Conservation (phyloP, 2,888 invertebrate genomes). For the Entomobrya proxima region DNA sequence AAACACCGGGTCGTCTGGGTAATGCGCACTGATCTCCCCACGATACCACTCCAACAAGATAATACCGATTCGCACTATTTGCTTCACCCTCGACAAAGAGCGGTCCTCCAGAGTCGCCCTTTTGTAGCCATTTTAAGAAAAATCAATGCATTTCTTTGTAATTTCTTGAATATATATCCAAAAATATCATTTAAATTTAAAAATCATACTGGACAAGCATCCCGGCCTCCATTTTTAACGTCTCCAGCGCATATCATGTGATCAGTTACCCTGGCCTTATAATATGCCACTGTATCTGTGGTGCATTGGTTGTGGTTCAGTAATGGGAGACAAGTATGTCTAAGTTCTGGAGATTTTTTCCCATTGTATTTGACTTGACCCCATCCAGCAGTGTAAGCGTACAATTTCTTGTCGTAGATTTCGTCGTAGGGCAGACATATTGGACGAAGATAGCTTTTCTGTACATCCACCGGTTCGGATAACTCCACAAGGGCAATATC, state of each 20-base stretch:
- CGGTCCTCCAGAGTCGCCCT: constrained; percentile 65
- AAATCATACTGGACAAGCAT: constrained; percentile 53
- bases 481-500: constrained; percentile 64
- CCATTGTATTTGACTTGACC: constrained; percentile 49
- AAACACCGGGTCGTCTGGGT: constrained; percentile 59
- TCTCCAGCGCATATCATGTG: constrained; percentile 69
- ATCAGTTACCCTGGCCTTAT: constrained; percentile 53
- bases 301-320: constrained; percentile 41
- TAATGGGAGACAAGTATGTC: constrained; percentile 60
- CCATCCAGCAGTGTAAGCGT: constrained; percentile 66
- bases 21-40: constrained; percentile 70
- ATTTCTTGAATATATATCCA: background rate
- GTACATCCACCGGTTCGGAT: constrained; percentile 54
- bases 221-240: constrained; percentile 52
- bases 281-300: constrained; percentile 37
- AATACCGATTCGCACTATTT: constrained; percentile 20
- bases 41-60: constrained; percentile 69
- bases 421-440: constrained; percentile 63
- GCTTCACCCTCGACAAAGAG: constrained; percentile 53
- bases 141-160: background rate
- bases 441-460: constrained; percentile 50
- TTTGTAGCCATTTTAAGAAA: no score
- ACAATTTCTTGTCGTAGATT: constrained; percentile 12
- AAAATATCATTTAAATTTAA: background rate
- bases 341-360: constrained; percentile 55